These are phyloP conservation scores for Brachyhypopomus gauderio DNA, from an alignment of 2,113 vertebrate genomes.

Conservation along the genomic window DNA sequence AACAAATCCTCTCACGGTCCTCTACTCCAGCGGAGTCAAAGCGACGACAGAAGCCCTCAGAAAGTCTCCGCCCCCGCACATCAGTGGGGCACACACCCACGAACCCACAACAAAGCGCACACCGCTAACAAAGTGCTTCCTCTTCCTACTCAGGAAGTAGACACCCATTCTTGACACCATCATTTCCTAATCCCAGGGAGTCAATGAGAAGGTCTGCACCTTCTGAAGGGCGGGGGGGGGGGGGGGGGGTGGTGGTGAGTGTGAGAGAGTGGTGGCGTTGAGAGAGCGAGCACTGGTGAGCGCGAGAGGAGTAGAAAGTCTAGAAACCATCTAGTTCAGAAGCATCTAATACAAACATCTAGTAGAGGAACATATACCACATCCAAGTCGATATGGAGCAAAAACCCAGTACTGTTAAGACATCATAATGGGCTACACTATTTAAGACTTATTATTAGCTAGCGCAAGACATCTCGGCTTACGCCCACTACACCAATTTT, in stretches of 20 bases:
- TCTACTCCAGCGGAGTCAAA: background rate
- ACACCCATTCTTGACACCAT: slow-evolving; percentile 22
- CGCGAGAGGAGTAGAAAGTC: background rate
- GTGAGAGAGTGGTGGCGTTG: background rate
- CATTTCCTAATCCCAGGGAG: slow-evolving; percentile 50
- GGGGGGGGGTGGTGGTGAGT: background rate
- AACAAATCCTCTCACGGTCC: background rate
- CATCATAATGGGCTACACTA: too few relatives aligned
- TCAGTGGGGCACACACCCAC: slow-evolving; percentile 22
- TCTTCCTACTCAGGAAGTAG: slow-evolving; percentile 34
- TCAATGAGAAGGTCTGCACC: slow-evolving; percentile 31
- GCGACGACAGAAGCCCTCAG: background rate
- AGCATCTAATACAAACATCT: background rate
- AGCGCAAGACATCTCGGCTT: too few relatives aligned
- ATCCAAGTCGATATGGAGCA: too few relatives aligned
- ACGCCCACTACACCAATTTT: too few relatives aligned
- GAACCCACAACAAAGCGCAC: slow-evolving; percentile 45
- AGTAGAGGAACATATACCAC: background rate
- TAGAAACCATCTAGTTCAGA: background rate
- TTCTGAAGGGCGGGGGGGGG: background rate
- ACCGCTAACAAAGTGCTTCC: slow-evolving; percentile 33
- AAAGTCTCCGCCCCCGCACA: slow-evolving; percentile 20
- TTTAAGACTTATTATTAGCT: too few relatives aligned
- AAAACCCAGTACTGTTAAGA: too few relatives aligned
- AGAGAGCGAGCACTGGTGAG: too few relatives aligned